phyloP scores from a whole-genome alignment of 23 tunicate species.

The Botrylloides violaceus region DNA sequence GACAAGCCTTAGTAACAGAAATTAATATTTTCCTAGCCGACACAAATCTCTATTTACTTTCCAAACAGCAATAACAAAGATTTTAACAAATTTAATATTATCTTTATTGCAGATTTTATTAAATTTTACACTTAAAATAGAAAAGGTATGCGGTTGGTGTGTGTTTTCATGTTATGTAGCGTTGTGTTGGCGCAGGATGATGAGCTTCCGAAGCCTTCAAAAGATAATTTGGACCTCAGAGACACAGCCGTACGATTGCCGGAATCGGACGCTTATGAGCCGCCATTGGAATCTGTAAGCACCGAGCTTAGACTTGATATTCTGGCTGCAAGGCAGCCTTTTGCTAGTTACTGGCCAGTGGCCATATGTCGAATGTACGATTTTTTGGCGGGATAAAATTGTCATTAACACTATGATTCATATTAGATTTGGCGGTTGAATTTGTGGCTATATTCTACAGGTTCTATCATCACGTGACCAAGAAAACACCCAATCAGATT shows the following conservation, averaged over 20 bases:
- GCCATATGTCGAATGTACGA: too few species aligned
- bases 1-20: too few species aligned
- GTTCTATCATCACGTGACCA: not conserved
- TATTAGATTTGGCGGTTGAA: too few species aligned
- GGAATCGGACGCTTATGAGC: not conserved
- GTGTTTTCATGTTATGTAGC: not conserved
- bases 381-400: too few species aligned
- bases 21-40: too few species aligned
- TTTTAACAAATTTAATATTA: not conserved
- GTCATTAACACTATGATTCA: too few species aligned
- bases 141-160: conserved; percentile 13
- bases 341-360: too few species aligned
- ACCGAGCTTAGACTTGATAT: not conserved
- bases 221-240: conserved; percentile 27
- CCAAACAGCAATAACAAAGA: not conserved
- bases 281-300: not conserved
- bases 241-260: conserved; percentile 19
- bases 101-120: not conserved
- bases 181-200: conserved; percentile 12
- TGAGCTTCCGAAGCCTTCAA: not conserved
- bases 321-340: too few species aligned
- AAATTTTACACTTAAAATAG: not conserved
- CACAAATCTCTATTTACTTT: not conserved
- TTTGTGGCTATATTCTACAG: too few species aligned
- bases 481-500: not conserved